These are phyloP conservation scores for Dicycla oo DNA, from an alignment of 2,888 invertebrate genomes.

Conservation along the genomic window DNA sequence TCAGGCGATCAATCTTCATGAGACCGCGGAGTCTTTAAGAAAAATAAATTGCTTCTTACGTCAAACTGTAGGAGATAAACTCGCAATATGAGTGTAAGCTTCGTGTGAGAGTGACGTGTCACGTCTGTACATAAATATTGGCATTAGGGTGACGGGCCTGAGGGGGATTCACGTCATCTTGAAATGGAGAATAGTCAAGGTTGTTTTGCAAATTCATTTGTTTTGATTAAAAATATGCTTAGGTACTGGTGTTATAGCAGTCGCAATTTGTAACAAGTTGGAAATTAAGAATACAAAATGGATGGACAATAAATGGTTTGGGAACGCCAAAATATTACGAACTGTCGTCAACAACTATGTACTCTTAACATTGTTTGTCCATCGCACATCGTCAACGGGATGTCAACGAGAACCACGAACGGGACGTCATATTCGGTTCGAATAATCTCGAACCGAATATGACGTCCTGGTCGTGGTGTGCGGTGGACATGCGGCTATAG, in stretches of 20 bases:
- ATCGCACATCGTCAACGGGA: too few species aligned
- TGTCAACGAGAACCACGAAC: too few species aligned
- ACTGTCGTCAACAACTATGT: too few species aligned
- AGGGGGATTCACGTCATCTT: conserved; percentile 22
- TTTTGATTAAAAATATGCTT: neutral
- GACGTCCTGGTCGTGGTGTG: too few species aligned
- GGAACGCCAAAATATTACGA: too few species aligned
- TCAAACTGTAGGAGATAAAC: conserved; percentile 74
- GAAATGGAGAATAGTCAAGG: conserved; percentile 9
- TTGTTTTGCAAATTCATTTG: conserved; percentile 4
- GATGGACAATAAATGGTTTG: too few species aligned
- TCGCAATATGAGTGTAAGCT: conserved; percentile 68
- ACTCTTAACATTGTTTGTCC: too few species aligned
- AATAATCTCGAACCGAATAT: too few species aligned
- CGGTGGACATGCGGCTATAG: too few species aligned
- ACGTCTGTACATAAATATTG: conserved; percentile 67
- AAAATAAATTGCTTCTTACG: conserved; percentile 84
- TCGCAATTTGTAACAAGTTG: too few species aligned
- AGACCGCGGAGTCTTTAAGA: conserved; percentile 80
- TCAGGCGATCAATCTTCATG: conserved; percentile 85
- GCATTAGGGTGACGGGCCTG: conserved; percentile 48
- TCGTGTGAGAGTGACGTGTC: conserved; percentile 64
- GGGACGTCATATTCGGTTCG: too few species aligned
- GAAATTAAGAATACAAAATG: too few species aligned
- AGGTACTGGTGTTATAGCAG: neutral